Evolutionary conservation across 2,113 vertebrate species (phyloP).

Genomic region (Hyaena hyaena): DNA sequence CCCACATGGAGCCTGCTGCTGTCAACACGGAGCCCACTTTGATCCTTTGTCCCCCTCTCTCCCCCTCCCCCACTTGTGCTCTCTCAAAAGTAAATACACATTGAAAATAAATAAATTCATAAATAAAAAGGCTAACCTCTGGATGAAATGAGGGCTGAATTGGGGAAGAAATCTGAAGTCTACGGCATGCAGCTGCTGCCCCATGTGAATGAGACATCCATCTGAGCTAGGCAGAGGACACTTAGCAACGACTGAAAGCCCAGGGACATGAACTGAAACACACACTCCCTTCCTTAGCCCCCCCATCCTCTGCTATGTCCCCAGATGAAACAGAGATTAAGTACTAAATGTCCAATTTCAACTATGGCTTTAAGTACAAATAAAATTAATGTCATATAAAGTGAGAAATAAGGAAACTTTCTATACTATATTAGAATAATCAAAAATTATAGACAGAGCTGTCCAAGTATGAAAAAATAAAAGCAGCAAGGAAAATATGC

Average conservation of each 20-base stretch:
- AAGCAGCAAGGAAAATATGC: neutral
- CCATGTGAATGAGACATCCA: neutral
- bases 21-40: too few species aligned
- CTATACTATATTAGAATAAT: neutral
- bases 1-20: too few species aligned
- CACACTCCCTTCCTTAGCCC: neutral
- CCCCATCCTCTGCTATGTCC: neutral
- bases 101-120: too few species aligned
- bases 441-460: neutral
- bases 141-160: neutral
- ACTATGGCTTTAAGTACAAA: neutral
- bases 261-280: neutral
- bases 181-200: too few species aligned
- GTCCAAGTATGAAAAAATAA: neutral
- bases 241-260: neutral
- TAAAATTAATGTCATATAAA: slow-evolving; percentile 18
- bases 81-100: too few species aligned
- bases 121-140: neutral
- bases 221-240: neutral
- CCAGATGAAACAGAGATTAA: slow-evolving; percentile 19
- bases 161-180: neutral
- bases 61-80: too few species aligned
- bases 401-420: neutral
- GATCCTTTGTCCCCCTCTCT: too few species aligned
- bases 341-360: slow-evolving; percentile 29